Conservation (phyloP, 2,113 vertebrate species). For the Ageneiosus marmoratus region DNA sequence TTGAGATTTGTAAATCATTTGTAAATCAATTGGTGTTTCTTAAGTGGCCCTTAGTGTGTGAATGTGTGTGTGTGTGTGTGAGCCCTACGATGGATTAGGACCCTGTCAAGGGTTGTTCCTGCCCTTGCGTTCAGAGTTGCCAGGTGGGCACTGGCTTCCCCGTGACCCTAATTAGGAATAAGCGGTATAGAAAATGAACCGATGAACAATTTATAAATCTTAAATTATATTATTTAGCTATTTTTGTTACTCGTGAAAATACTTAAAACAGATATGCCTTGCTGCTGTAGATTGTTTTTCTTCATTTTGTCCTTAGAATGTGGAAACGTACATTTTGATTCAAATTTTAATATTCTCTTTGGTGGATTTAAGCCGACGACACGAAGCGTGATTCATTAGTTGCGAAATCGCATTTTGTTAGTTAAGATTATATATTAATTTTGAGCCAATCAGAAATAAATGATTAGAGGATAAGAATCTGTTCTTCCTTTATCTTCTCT, state of each 20-base stretch:
- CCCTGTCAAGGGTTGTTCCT: too few species aligned
- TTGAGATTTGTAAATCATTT: too few species aligned
- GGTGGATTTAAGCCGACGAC: background rate
- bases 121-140: too few species aligned
- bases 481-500: background rate
- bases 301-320: background rate
- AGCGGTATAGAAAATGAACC: too few species aligned
- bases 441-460: background rate
- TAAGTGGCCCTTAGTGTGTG: too few species aligned
- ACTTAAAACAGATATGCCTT: background rate
- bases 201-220: too few species aligned
- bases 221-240: too few species aligned
- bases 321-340: background rate
- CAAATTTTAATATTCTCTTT: background rate
- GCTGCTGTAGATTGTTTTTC: background rate
- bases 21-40: too few species aligned
- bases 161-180: too few species aligned
- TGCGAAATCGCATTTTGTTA: background rate
- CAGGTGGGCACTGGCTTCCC: too few species aligned
- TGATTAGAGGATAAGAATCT: background rate
- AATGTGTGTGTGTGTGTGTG: too few species aligned
- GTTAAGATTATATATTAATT: background rate
- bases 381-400: background rate
- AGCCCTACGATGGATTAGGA: too few species aligned
- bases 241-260: background rate